These are phyloP conservation scores for Gymnocheta viridis DNA, from an alignment of 2,888 invertebrate genomes.

Conservation along the genomic window DNA sequence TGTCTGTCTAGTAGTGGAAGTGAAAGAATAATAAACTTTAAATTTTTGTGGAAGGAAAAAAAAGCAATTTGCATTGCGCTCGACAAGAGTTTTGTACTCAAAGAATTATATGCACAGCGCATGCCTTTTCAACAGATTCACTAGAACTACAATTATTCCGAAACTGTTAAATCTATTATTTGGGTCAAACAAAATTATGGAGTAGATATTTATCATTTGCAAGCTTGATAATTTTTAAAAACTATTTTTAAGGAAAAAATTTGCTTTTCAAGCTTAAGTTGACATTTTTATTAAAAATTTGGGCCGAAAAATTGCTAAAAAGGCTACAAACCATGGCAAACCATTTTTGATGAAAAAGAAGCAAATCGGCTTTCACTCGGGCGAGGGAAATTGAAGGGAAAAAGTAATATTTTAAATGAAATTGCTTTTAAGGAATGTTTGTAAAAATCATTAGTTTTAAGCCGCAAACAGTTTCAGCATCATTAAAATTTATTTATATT, in stretches of 20 bases:
- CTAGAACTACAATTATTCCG: slow-evolving; percentile 15
- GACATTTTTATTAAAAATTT: too few species aligned
- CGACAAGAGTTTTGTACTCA: not conserved
- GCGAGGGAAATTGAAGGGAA: too few species aligned
- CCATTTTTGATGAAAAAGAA: too few species aligned
- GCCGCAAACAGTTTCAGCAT: slow-evolving; percentile 44
- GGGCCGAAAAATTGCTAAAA: too few species aligned
- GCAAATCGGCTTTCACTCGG: too few species aligned
- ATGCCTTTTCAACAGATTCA: slow-evolving; percentile 18
- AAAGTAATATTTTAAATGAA: not conserved
- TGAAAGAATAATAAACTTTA: slow-evolving; percentile 6
- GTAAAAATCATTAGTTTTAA: slow-evolving; percentile 47
- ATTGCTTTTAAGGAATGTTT: slow-evolving; percentile 25
- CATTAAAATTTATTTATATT: slow-evolving; percentile 52
- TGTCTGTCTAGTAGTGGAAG: not conserved
- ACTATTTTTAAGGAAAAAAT: not conserved
- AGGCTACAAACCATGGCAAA: too few species aligned
- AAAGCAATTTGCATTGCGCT: slow-evolving; percentile 35
- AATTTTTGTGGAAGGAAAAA: slow-evolving; percentile 11
- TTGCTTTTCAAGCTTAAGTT: not conserved
- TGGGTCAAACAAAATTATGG: slow-evolving; percentile 32
- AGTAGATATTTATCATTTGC: slow-evolving; percentile 12
- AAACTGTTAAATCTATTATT: slow-evolving; percentile 35
- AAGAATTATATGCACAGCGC: slow-evolving; percentile 13
- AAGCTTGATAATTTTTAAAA: not conserved